Base-by-base conservation (phyloP, 1,140 invertebrate species). In the Halictus rubicundus region DNA sequence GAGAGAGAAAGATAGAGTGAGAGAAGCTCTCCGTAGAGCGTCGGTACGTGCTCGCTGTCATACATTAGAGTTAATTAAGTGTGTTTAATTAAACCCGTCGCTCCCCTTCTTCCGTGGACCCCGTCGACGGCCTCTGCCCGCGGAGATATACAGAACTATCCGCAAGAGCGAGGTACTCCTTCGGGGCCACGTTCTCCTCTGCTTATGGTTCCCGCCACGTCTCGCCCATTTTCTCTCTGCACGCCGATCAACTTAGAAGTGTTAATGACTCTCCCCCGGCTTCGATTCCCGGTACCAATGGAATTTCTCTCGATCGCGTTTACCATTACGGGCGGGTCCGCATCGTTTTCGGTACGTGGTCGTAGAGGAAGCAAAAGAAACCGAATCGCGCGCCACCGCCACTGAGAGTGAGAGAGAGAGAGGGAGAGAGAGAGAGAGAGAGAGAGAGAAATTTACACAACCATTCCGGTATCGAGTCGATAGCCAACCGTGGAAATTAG, bases 21-120 rank as follows among this genome's bases (percentile, higher is more conserved):
- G 57, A 23, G 52, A 68, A 61, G 70, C 32, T 32, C 32, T 32
- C 32, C 32, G 32, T 32, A 42, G 39, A 42, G 39, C 8, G 14
- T 12, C 42, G 42, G 81, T 82, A 83, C 74, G 82, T 81, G 82
- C 69, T 76, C 63, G 70, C 83, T 78, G 85, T 89, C 86, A 88
- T 89, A 88, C 80, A 82, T 85, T 87, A 76, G 63, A 88, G 84
- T 89, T 89, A 91, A 91, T 90, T 90, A 90, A 89, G 87, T 88
- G 86, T 83, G 87, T 87, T 90, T 90, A 91, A 90, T 90, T 90
- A 90, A 90, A 90, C 84, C 82, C 74, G 83, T 87, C 85, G 83
- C 73, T 81, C 82, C 80, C 75, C 80, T 84, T 82, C 80, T 66
- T 66, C 80, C 32, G 32, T 32, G 32, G 42, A 32, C 73, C n/a